Evolutionary conservation across 2,113 vertebrate genomes (phyloP).

Genomic region (Embiotoca jacksoni): DNA sequence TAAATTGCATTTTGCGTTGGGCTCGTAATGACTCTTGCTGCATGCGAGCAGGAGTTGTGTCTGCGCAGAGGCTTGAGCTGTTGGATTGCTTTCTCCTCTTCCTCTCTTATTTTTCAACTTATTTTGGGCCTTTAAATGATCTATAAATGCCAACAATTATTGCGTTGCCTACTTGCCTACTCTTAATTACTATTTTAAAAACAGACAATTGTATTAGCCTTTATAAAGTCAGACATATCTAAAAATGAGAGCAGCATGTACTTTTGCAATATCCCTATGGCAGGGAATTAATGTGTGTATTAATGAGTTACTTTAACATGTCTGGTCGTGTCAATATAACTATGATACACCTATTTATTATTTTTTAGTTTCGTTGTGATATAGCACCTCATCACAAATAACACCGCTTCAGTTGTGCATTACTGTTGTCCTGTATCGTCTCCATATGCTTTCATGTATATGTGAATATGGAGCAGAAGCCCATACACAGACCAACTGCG

Average conservation of each 20-base stretch:
- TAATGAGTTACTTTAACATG: too few species aligned
- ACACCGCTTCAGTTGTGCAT: neutral
- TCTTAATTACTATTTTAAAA: neutral
- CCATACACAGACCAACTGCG: too few species aligned
- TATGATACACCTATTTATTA: neutral
- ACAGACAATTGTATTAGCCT: too few species aligned
- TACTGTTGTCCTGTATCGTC: neutral
- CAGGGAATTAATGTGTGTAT: neutral
- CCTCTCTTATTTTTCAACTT: neutral
- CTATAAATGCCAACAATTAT: neutral
- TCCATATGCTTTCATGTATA: too few species aligned
- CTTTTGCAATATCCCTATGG: neutral
- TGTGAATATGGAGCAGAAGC: too few species aligned
- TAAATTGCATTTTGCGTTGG: slow-evolving; percentile 60
- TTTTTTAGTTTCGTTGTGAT: neutral
- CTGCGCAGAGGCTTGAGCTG: slow-evolving; percentile 1
- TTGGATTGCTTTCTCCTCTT: neutral
- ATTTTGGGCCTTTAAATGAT: neutral
- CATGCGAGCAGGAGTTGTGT: slow-evolving; percentile 42
- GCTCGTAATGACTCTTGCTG: slow-evolving; percentile 38
- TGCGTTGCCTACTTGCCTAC: neutral
- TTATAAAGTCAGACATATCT: too few species aligned
- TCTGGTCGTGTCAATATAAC: too few species aligned
- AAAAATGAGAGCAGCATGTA: neutral
- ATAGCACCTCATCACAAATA: neutral